phyloP scores from a whole-genome alignment of 2,797 vertebrate species.

The Salmo trutta region DNA sequence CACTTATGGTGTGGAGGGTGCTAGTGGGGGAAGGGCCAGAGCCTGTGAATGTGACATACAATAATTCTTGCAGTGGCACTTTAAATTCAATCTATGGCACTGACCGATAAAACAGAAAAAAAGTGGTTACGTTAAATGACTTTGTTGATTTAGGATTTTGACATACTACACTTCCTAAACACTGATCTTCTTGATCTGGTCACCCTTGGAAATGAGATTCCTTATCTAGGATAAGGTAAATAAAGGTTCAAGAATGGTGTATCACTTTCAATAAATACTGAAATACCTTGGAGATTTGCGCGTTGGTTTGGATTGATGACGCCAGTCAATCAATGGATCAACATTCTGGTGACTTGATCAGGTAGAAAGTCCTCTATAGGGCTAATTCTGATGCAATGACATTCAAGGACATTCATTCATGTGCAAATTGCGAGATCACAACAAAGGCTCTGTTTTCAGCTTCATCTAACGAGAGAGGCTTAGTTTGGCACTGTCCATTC shows the following conservation, averaged over 20 bases:
- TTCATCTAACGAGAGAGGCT: constrained; percentile 26
- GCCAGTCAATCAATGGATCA: constrained; percentile 37
- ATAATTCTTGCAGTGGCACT: constrained; percentile 5
- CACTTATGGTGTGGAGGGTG: constrained; percentile 22
- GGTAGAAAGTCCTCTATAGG: constrained; percentile 57
- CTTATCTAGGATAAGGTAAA: not conserved
- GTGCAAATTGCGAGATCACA: constrained; percentile 64
- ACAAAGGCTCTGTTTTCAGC: constrained; percentile 41
- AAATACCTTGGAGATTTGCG: not conserved
- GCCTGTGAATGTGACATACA: constrained; percentile 32
- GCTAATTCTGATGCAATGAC: constrained; percentile 62
- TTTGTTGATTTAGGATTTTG: not conserved
- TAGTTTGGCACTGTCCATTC: not conserved
- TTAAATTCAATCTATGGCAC: constrained; percentile 5
- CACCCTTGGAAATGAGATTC: not conserved
- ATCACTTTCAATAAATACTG: not conserved
- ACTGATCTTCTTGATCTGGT: not conserved
- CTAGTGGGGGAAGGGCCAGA: constrained; percentile 19
- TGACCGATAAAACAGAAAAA: constrained; percentile 35
- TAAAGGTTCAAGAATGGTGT: not conserved
- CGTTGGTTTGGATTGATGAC: constrained; percentile 12
- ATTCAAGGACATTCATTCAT: constrained; percentile 70
- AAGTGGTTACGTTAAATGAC: constrained; percentile 19
- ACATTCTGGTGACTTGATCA: constrained; percentile 35
- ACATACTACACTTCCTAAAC: not conserved